Evolutionary conservation across 2,113 vertebrate species (phyloP).

Genomic region (Ciconia boyciana): DNA sequence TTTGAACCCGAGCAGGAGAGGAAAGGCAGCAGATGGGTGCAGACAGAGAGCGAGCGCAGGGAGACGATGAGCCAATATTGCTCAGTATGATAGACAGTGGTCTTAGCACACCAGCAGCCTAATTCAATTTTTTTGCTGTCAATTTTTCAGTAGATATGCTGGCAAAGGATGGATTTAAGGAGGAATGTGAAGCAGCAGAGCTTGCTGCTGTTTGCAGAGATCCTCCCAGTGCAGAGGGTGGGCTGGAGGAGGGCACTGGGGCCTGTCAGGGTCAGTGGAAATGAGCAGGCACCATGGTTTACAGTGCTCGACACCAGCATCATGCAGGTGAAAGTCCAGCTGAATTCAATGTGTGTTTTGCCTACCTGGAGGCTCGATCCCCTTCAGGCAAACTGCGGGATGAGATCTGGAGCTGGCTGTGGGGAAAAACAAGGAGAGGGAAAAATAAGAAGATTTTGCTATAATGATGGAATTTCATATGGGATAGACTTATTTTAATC

Average conservation of each 20-base stretch:
- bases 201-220: neutral
- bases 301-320: neutral
- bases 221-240: neutral
- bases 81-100: constrained; percentile 63
- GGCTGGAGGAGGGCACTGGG: neutral
- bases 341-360: neutral
- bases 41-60: neutral
- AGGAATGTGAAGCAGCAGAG: neutral
- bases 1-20: neutral
- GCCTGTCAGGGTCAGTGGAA: fast-evolving
- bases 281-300: neutral
- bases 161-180: constrained; percentile 38
- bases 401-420: neutral
- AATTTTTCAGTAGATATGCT: neutral
- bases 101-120: constrained; percentile 65
- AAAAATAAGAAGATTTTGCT: neutral
- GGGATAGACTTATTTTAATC: neutral
- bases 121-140: constrained; percentile 10
- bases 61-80: constrained; percentile 44
- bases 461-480: fast-evolving
- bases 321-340: neutral
- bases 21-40: constrained; percentile 60
- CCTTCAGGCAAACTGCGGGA: neutral
- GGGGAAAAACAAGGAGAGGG: neutral
- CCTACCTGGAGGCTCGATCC: neutral